Conservation (phyloP, 2,888 invertebrate species). For the Choreutis nemorana region DNA sequence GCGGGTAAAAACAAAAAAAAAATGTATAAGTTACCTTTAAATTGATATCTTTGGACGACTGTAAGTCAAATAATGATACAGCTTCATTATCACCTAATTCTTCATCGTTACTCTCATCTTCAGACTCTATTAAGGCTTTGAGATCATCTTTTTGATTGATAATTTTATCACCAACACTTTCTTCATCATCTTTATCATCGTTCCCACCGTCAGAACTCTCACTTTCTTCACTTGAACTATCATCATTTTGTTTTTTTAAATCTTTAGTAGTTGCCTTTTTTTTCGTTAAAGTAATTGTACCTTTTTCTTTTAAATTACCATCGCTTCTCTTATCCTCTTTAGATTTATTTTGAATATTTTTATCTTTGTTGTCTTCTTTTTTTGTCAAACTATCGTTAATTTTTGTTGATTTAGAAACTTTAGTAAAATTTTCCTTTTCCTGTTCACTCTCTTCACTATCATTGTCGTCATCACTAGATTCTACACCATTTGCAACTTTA, state of each 20-base stretch:
- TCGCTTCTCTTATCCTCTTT: slow-evolving; percentile 6
- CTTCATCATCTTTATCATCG: slow-evolving; percentile 3
- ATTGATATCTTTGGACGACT: slow-evolving; percentile 36
- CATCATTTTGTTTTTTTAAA: slow-evolving; percentile 13
- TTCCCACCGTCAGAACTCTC: slow-evolving; percentile 12
- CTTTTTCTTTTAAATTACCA: too few species aligned
- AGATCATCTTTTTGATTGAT: slow-evolving; percentile 23
- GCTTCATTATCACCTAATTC: slow-evolving; percentile 23
- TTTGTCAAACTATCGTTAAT: too few species aligned
- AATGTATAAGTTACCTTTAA: slow-evolving; percentile 28
- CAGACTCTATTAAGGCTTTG: slow-evolving; percentile 59
- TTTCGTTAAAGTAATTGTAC: too few species aligned
- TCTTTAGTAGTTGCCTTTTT: slow-evolving; percentile 13
- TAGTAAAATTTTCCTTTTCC: too few species aligned
- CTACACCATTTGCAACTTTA: slow-evolving; percentile 7
- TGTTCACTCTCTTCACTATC: slow-evolving; percentile 25
- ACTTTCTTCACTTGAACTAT: slow-evolving; percentile 7
- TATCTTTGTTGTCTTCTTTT: slow-evolving; percentile 1
- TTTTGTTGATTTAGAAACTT: too few species aligned
- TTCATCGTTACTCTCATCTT: slow-evolving; percentile 31
- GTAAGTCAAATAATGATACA: slow-evolving; percentile 34
- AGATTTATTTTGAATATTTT: slow-evolving; percentile 4
- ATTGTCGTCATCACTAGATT: slow-evolving; percentile 23
- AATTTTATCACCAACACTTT: slow-evolving; percentile 10
- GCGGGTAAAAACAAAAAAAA: background rate